Percentiles rank a stretch among this genome's conserved stretches.
Evolutionary conservation across 2,113 vertebrate species (phyloP).

Genomic region (Syngnathoides biaculeatus): DNA sequence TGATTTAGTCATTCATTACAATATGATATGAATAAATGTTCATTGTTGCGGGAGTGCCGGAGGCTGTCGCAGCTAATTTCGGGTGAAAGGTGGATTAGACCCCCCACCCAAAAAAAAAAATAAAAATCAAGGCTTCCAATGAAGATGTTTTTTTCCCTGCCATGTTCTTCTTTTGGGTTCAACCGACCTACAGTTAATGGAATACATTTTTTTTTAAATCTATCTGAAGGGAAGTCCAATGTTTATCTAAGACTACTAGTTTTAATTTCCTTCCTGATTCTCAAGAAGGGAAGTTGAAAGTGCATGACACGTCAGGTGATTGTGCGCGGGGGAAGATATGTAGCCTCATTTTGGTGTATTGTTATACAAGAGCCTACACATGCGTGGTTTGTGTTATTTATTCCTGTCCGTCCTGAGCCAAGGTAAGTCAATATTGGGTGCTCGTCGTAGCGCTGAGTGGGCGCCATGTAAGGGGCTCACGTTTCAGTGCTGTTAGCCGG

Average conservation of each 20-base stretch:
- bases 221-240: neutral
- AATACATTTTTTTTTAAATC: neutral
- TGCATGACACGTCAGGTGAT: neutral
- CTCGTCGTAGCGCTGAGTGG: slow-evolving; percentile 14
- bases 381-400: slow-evolving; percentile 44
- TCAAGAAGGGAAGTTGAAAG: slow-evolving; percentile 33
- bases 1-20: too few species aligned
- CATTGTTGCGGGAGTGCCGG: too few species aligned
- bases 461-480: neutral
- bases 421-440: slow-evolving; percentile 48
- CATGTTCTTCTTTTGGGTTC: neutral
- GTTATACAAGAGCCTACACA: slow-evolving; percentile 45
- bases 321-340: slow-evolving; percentile 6
- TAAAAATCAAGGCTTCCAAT: neutral
- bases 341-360: slow-evolving; percentile 26
- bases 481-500: slow-evolving; percentile 8
- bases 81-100: too few species aligned
- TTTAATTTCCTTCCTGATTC: slow-evolving; percentile 52
- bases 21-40: too few species aligned
- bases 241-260: neutral
- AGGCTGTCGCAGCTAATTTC: too few species aligned
- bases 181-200: neutral
- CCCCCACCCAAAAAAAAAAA: too few species aligned
- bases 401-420: slow-evolving; percentile 44
- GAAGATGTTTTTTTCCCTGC: neutral